Percentiles rank a stretch among this genome's conserved stretches.
Evolutionary conservation across 2,113 vertebrate genomes (phyloP).

Genomic region (Chlorodrepanis virens): DNA sequence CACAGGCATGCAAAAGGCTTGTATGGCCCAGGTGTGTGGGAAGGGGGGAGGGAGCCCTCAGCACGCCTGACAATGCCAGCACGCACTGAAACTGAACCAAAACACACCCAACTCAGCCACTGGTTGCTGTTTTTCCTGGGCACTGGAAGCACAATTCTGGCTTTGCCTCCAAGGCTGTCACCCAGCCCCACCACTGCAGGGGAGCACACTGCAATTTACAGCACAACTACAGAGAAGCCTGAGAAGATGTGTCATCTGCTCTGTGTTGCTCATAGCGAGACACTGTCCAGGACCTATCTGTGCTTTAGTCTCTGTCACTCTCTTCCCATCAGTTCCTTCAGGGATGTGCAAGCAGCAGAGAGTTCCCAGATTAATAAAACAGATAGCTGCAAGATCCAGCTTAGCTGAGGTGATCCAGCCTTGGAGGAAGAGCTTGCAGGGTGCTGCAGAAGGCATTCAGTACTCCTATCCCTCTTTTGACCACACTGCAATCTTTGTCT

Average conservation of each 20-base stretch:
- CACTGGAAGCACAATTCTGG: not conserved
- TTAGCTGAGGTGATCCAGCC: not conserved
- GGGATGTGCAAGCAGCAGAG: too few relatives aligned
- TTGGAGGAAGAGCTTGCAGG: not conserved
- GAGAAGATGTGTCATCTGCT: not conserved
- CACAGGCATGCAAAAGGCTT: rapidly evolving
- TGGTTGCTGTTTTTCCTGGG: not conserved
- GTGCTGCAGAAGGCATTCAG: not conserved
- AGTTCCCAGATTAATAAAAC: not conserved
- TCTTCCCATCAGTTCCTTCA: not conserved
- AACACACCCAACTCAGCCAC: rapidly evolving
- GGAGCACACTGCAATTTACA: not conserved
- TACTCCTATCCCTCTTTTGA: not conserved
- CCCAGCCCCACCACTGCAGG: not conserved
- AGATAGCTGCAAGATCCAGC: rapidly evolving
- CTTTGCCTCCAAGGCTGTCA: not conserved
- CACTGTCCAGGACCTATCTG: not conserved
- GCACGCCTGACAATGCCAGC: rapidly evolving
- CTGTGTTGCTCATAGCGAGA: rapidly evolving
- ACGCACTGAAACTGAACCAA: rapidly evolving
- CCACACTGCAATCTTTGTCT: not conserved
- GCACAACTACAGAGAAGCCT: not conserved
- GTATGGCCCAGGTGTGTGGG: rapidly evolving
- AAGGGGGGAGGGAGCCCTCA: not conserved
- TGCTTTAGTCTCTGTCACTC: not conserved